Percentiles rank a stretch among this genome's conserved stretches.
phyloP scores from a whole-genome alignment of 2,113 vertebrate species.

The Corvus hawaiiensis region DNA sequence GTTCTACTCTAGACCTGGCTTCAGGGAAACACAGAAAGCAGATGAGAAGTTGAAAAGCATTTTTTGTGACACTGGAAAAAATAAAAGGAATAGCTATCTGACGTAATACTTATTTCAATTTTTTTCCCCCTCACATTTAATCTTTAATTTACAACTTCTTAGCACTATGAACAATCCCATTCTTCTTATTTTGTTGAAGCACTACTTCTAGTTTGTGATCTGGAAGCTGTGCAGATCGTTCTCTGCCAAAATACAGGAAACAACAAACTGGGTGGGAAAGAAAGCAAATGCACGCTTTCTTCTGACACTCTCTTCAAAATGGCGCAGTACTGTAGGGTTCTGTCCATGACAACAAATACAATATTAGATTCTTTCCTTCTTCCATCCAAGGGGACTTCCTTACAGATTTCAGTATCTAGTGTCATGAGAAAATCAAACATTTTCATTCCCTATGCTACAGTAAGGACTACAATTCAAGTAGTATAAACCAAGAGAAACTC shows the following conservation, averaged over 20 bases:
- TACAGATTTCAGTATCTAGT: neutral
- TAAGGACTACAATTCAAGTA: neutral
- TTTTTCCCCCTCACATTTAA: neutral
- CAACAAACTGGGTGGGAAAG: neutral
- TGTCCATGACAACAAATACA: neutral
- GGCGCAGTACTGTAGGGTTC: neutral
- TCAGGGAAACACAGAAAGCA: neutral
- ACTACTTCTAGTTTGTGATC: neutral
- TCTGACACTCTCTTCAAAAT: neutral
- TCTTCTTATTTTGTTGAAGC: neutral
- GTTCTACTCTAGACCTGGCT: neutral
- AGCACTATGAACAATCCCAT: neutral
- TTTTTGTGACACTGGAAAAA: neutral
- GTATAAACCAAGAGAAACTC: neutral
- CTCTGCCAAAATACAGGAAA: neutral
- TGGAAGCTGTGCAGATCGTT: neutral
- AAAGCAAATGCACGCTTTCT: neutral
- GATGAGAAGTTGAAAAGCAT: neutral
- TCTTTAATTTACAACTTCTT: neutral
- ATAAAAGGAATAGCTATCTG: neutral
- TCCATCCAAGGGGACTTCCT: neutral
- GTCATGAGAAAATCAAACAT: neutral
- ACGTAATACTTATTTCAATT: neutral
- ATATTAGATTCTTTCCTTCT: neutral
- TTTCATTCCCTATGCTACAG: neutral